Conservation (phyloP, 1,140 invertebrate genomes). For the Pogonomyrmex barbatus region DNA sequence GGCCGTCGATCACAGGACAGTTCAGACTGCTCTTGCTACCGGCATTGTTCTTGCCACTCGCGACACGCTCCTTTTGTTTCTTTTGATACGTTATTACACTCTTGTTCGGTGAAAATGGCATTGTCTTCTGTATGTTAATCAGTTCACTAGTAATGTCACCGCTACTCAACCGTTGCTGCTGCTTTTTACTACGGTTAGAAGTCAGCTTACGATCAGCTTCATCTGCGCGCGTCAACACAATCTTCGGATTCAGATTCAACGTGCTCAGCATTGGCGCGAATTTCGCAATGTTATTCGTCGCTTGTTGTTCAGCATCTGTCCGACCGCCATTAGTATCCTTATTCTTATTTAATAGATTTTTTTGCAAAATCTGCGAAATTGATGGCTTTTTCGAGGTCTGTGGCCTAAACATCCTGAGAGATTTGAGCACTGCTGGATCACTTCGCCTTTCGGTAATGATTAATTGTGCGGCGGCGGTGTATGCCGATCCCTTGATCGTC, state of each 20-base stretch:
- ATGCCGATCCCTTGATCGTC: slow-evolving; percentile 83
- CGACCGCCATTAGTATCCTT: slow-evolving; percentile 73
- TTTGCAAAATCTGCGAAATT: slow-evolving; percentile 73
- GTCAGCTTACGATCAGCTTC: slow-evolving; percentile 80
- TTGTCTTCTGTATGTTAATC: slow-evolving; percentile 82
- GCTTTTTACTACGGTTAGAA: slow-evolving; percentile 76
- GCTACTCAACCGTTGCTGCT: slow-evolving; percentile 76
- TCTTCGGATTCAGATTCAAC: slow-evolving; percentile 86
- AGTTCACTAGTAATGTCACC: slow-evolving; percentile 81
- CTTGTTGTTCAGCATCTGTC: slow-evolving; percentile 66
- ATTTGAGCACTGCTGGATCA: slow-evolving; percentile 87
- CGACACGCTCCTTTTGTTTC: slow-evolving; percentile 73
- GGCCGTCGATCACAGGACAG: not conserved
- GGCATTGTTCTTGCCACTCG: slow-evolving; percentile 35
- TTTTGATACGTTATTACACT: slow-evolving; percentile 80
- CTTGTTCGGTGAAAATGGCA: slow-evolving; percentile 80
- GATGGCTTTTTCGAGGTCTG: slow-evolving; percentile 81
- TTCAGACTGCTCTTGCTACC: slow-evolving; percentile 36
- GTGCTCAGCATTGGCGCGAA: slow-evolving; percentile 86
- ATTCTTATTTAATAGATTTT: slow-evolving; percentile 78
- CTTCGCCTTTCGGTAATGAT: slow-evolving; percentile 85
- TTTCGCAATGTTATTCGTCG: slow-evolving; percentile 73
- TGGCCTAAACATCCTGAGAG: slow-evolving; percentile 87
- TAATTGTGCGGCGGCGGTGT: slow-evolving; percentile 80
- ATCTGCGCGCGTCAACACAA: slow-evolving; percentile 85